Evolutionary conservation across 2,113 vertebrate genomes (phyloP).

Genomic region (Nothobranchius furzeri): DNA sequence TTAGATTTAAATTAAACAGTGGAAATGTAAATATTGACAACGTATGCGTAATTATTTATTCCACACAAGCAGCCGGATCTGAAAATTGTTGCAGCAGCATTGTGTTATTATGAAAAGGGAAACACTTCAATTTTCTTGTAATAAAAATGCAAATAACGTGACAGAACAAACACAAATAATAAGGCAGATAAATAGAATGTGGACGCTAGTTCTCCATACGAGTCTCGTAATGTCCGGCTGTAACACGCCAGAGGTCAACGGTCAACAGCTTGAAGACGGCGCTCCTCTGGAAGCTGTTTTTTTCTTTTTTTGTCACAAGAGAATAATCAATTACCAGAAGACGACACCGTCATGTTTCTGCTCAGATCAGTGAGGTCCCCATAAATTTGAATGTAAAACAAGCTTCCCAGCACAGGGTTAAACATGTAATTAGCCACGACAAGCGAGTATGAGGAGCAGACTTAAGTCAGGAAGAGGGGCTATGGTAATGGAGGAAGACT

Average conservation of each 20-base stretch:
- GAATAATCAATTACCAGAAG: slow-evolving; percentile 83
- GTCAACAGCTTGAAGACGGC: slow-evolving; percentile 53
- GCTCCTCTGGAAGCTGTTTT: slow-evolving; percentile 57
- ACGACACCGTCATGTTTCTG: slow-evolving; percentile 69
- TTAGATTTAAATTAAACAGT: slow-evolving; percentile 78
- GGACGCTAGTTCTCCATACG: neutral
- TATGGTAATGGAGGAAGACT: slow-evolving; percentile 59
- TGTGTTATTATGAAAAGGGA: slow-evolving; percentile 56
- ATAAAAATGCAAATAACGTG: slow-evolving; percentile 65
- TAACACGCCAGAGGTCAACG: slow-evolving; percentile 43
- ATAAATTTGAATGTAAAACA: slow-evolving; percentile 81
- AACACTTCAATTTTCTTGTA: slow-evolving; percentile 46
- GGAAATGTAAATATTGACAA: slow-evolving; percentile 79
- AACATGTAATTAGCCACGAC: slow-evolving; percentile 74
- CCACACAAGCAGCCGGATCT: slow-evolving; percentile 65
- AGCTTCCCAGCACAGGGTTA: slow-evolving; percentile 75
- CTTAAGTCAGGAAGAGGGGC: slow-evolving; percentile 46
- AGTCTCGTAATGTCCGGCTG: slow-evolving; percentile 17
- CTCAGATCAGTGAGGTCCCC: slow-evolving; percentile 74
- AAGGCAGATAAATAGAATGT: slow-evolving; percentile 30
- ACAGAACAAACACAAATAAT: slow-evolving; percentile 29
- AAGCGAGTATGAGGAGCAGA: slow-evolving; percentile 63
- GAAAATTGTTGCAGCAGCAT: slow-evolving; percentile 62
- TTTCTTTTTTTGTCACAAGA: slow-evolving; percentile 54
- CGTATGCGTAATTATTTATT: slow-evolving; percentile 74